A percentile compares a stretch with the other conserved stretches of the same genome.
Evolutionary conservation across 2,797 vertebrate genomes (phyloP).

Genomic region (Craterocephalus amniculus): DNA sequence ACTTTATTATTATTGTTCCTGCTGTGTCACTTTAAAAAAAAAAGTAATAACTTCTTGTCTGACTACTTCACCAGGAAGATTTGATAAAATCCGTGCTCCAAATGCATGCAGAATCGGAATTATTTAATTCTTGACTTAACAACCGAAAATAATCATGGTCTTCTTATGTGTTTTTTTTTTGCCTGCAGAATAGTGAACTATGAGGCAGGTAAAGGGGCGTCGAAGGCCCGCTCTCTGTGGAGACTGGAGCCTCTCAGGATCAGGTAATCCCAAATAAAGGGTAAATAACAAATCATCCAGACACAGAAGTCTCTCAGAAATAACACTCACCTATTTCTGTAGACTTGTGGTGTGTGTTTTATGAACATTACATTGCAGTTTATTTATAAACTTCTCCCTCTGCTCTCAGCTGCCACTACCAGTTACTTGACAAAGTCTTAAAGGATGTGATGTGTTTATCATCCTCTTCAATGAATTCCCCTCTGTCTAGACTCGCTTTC

Average conservation of each 20-base stretch:
- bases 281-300: not conserved
- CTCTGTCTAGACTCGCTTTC: constrained; percentile 17
- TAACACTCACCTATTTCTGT: constrained; percentile 2
- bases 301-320: constrained; percentile 4
- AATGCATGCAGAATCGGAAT: not conserved
- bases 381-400: constrained; percentile 28
- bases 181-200: constrained; percentile 90
- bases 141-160: constrained; percentile 3
- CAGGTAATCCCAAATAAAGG: constrained; percentile 82
- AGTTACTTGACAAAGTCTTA: constrained; percentile 47
- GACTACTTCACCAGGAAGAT: constrained; percentile 7
- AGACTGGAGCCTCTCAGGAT: constrained; percentile 97
- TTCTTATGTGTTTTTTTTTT: constrained; percentile 44
- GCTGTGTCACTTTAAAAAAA: not conserved
- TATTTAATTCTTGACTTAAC: constrained; percentile 6
- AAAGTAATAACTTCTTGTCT: not conserved
- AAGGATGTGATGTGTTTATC: constrained; percentile 30
- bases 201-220: constrained; percentile 92
- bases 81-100: not conserved
- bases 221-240: constrained; percentile 93
- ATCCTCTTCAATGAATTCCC: constrained; percentile 34
- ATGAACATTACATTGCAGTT: constrained; percentile 6
- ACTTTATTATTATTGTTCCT: not conserved
- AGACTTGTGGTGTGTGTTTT: not conserved
- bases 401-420: constrained; percentile 38